Evolutionary conservation across 2,113 vertebrate species (phyloP).

Genomic region (Centropristis striata): DNA sequence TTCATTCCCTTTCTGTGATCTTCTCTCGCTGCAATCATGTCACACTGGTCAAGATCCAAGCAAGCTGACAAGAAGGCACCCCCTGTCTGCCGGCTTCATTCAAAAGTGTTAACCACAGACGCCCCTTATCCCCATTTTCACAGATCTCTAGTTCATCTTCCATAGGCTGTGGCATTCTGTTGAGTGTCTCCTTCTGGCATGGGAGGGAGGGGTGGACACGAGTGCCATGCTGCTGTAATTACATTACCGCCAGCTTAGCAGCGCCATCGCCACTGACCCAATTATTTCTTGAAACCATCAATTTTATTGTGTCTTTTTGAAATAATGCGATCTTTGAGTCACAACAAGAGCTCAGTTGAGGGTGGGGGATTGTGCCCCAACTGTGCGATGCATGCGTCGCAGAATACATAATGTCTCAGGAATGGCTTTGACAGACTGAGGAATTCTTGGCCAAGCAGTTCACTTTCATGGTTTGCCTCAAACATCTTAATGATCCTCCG

Average conservation of each 20-base stretch:
- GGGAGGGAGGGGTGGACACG: slow-evolving; percentile 26
- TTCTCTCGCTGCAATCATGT: slow-evolving; percentile 46
- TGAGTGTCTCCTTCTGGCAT: slow-evolving; percentile 53
- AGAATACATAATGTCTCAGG: slow-evolving; percentile 50
- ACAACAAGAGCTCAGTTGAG: slow-evolving; percentile 59
- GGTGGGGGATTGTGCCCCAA: background rate
- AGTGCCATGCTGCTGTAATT: slow-evolving; percentile 68
- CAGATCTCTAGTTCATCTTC: slow-evolving; percentile 72
- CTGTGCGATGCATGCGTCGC: slow-evolving; percentile 5
- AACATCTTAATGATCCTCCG: slow-evolving; percentile 32
- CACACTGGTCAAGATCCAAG: slow-evolving; percentile 61
- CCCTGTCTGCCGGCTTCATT: slow-evolving; percentile 61
- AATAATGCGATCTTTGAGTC: slow-evolving; percentile 75
- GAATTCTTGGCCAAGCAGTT: slow-evolving; percentile 34
- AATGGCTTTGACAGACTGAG: slow-evolving; percentile 60
- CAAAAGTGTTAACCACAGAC: slow-evolving; percentile 71
- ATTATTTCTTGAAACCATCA: slow-evolving; percentile 67
- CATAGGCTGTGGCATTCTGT: slow-evolving; percentile 50
- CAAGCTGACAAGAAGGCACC: slow-evolving; percentile 57
- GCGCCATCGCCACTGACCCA: slow-evolving; percentile 59
- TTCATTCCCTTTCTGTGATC: slow-evolving; percentile 63
- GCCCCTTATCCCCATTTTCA: slow-evolving; percentile 63
- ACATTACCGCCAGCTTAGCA: slow-evolving; percentile 67
- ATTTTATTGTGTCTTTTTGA: slow-evolving; percentile 62
- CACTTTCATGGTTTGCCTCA: slow-evolving; percentile 41